Evolutionary conservation across 2,888 invertebrate species (phyloP).

Genomic region (Frankliniella intonsa): DNA sequence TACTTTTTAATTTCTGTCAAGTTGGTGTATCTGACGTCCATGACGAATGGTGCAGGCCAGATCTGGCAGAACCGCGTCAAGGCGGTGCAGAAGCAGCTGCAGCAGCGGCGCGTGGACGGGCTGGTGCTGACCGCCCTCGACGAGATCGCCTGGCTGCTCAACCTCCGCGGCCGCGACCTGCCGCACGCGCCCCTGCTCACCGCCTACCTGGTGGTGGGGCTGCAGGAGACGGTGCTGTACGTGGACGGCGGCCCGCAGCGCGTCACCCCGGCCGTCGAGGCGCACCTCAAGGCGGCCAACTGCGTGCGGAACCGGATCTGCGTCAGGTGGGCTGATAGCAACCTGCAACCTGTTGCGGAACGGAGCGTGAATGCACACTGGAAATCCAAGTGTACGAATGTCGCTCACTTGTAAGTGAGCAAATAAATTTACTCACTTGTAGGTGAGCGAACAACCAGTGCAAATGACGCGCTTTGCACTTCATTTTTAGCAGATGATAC

Average conservation of each 20-base stretch:
- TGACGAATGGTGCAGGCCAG: conserved; percentile 55
- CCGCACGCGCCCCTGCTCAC: conserved; percentile 74
- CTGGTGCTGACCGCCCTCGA: conserved; percentile 81
- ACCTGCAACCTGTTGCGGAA: no score
- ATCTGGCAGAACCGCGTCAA: conserved; percentile 72
- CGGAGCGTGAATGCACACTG: no score
- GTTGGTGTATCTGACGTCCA: no score
- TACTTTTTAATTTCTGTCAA: no score
- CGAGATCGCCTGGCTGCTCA: conserved; percentile 83
- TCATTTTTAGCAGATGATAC: no score
- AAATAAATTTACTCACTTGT: no score
- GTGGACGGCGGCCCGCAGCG: conserved; percentile 59
- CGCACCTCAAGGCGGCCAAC: conserved; percentile 53
- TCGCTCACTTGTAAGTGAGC: no score
- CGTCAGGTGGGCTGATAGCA: conserved; percentile 62
- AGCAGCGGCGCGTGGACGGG: conserved; percentile 61
- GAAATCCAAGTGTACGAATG: no score
- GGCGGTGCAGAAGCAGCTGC: conserved; percentile 60
- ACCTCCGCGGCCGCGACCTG: conserved; percentile 80
- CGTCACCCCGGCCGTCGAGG: conserved; percentile 47
- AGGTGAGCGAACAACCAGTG: no score
- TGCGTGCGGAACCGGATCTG: conserved; percentile 56
- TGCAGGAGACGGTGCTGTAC: conserved; percentile 63
- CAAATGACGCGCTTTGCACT: no score
- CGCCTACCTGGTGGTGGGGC: conserved; percentile 67